These are phyloP conservation scores for Chrysomela aeneicollis DNA, from an alignment of 2,888 invertebrate genomes.

Conservation along the genomic window DNA sequence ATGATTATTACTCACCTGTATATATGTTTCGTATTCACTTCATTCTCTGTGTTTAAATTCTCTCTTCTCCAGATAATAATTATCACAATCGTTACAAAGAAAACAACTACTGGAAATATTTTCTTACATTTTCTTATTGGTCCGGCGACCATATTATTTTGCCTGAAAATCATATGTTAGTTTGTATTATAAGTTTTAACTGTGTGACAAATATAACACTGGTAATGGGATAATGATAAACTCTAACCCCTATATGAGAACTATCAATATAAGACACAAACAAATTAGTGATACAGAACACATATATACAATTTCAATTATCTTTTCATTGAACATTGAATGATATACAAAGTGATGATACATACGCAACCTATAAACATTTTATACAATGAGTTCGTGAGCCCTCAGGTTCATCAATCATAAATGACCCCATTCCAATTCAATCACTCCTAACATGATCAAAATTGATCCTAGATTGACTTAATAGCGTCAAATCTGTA, in stretches of 20 bases:
- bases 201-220: neutral
- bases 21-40: constrained; percentile 52
- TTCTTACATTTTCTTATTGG: constrained; percentile 55
- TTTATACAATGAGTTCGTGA: too few relatives aligned
- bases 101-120: constrained; percentile 50
- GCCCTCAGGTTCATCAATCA: too few relatives aligned
- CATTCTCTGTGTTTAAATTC: constrained; percentile 36
- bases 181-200: neutral
- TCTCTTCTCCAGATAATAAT: constrained; percentile 49
- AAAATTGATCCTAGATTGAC: too few relatives aligned
- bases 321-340: too few relatives aligned
- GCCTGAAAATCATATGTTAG: constrained; percentile 22
- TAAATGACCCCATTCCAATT: too few relatives aligned
- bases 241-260: neutral
- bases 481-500: too few relatives aligned
- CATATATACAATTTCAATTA: too few relatives aligned
- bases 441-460: too few relatives aligned
- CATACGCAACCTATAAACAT: too few relatives aligned
- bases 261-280: neutral
- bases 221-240: neutral
- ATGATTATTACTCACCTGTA: constrained; percentile 47
- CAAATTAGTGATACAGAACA: too few relatives aligned
- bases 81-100: constrained; percentile 47
- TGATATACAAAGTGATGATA: too few relatives aligned
- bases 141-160: constrained; percentile 53